Evolutionary conservation across 1,140 invertebrate species (phyloP).

Genomic region (Drosophila baimaii): DNA sequence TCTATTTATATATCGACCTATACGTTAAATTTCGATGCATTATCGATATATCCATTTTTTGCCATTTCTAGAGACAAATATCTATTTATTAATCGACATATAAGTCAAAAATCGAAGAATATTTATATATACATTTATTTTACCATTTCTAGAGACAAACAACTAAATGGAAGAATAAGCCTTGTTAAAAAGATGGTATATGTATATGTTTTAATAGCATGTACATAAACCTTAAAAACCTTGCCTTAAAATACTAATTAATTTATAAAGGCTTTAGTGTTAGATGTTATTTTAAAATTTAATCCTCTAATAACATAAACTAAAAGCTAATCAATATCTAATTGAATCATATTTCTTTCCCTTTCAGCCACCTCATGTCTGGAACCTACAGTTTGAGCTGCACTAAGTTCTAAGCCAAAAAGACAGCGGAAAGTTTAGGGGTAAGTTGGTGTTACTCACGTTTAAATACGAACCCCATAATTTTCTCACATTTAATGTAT

Average conservation of each 20-base stretch:
- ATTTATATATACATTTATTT: no score
- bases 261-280: no score
- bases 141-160: no score
- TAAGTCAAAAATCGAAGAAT: no score
- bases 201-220: not conserved
- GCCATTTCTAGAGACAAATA: no score
- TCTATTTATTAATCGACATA: no score
- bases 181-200: not conserved
- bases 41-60: no score
- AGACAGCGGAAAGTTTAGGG: constrained; percentile 19
- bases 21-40: no score
- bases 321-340: not conserved
- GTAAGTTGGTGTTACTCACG: constrained; percentile 46
- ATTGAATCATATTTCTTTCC: not conserved
- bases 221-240: not conserved
- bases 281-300: not conserved
- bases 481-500: constrained; percentile 34
- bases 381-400: constrained; percentile 39
- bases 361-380: constrained; percentile 37
- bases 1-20: no score
- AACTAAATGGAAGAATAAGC: not conserved
- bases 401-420: constrained; percentile 19
- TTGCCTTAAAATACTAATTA: not conserved
- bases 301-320: no score
- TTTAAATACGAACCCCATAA: constrained; percentile 39